phyloP scores from a whole-genome alignment of 1,140 invertebrate genomes.

The Drosophila aff. region DNA sequence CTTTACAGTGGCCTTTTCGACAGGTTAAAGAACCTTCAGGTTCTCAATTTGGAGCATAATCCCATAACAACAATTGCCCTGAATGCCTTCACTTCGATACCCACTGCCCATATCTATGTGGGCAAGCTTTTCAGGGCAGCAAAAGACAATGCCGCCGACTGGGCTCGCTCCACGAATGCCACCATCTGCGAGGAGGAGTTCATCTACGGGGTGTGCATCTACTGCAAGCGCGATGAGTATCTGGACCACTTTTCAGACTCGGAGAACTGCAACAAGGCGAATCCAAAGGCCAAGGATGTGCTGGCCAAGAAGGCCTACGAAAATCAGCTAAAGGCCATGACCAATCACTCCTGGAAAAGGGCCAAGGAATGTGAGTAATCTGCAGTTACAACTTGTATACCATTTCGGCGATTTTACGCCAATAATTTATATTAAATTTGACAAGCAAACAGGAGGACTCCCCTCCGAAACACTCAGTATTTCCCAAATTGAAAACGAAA shows the following conservation, averaged over 20 bases:
- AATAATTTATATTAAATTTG: slow-evolving; percentile 70
- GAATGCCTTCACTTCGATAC: slow-evolving; percentile 51
- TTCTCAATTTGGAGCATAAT: slow-evolving; percentile 70
- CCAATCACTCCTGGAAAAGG: slow-evolving; percentile 20
- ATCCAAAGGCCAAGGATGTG: slow-evolving; percentile 55
- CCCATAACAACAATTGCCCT: slow-evolving; percentile 71
- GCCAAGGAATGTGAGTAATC: slow-evolving; percentile 46
- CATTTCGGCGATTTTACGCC: slow-evolving; percentile 26
- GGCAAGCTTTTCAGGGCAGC: slow-evolving; percentile 47
- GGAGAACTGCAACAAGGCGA: slow-evolving; percentile 68
- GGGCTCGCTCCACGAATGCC: slow-evolving; percentile 62
- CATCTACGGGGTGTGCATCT: slow-evolving; percentile 66
- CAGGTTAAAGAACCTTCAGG: slow-evolving; percentile 58
- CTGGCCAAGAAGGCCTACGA: slow-evolving; percentile 53
- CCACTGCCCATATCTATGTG: slow-evolving; percentile 67
- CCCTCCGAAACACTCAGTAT: slow-evolving; percentile 6
- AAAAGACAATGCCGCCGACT: slow-evolving; percentile 45
- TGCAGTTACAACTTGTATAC: slow-evolving; percentile 9
- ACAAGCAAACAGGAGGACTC: slow-evolving; percentile 18
- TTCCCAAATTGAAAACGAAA: slow-evolving; percentile 68
- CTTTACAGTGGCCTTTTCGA: slow-evolving; percentile 61
- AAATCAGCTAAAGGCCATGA: slow-evolving; percentile 32
- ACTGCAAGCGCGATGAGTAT: slow-evolving; percentile 69
- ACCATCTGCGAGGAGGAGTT: slow-evolving; percentile 73
- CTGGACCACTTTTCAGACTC: slow-evolving; percentile 67